phyloP scores from a whole-genome alignment of 2,113 vertebrate species.

The Hydrochoerus hydrochaeris region DNA sequence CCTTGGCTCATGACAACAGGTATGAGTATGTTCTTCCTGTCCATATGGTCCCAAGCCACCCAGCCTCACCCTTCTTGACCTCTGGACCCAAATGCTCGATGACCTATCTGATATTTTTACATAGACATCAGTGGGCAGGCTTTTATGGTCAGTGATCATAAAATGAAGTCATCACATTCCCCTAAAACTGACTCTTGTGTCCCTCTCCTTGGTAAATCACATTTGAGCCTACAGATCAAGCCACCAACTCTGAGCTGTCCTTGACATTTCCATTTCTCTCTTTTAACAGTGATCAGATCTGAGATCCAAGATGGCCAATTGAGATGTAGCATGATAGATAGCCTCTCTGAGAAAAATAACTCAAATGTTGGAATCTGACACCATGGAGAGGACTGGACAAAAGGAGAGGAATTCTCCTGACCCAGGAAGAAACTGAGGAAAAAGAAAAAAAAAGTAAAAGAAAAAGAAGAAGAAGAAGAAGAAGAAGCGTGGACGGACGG shows the following conservation, averaged over 20 bases:
- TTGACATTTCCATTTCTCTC: neutral
- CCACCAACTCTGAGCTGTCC: neutral
- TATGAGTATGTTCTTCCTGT: neutral
- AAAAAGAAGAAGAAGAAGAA: too few species aligned
- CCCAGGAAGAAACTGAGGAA: too few species aligned
- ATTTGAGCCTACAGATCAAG: too few species aligned
- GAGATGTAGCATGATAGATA: too few species aligned
- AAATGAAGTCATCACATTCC: neutral
- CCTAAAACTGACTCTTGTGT: accelerated
- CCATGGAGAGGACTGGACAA: too few species aligned
- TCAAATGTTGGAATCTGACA: too few species aligned
- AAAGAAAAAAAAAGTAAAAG: too few species aligned
- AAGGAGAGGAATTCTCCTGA: too few species aligned
- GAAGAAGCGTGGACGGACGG: too few species aligned
- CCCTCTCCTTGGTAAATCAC: neutral
- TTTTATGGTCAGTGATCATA: accelerated
- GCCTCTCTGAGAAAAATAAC: too few species aligned
- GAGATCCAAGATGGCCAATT: too few species aligned
- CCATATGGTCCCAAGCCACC: neutral
- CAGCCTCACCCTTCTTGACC: too few species aligned
- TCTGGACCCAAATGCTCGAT: accelerated
- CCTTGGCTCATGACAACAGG: neutral
- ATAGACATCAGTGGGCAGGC: neutral
- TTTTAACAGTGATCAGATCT: neutral
- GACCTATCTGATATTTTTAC: neutral